A percentile compares a stretch with the other conserved stretches of the same genome.
These are phyloP conservation scores for Champsocephalus gunnari DNA, from an alignment of 2,797 vertebrate genomes.

Conservation along the genomic window DNA sequence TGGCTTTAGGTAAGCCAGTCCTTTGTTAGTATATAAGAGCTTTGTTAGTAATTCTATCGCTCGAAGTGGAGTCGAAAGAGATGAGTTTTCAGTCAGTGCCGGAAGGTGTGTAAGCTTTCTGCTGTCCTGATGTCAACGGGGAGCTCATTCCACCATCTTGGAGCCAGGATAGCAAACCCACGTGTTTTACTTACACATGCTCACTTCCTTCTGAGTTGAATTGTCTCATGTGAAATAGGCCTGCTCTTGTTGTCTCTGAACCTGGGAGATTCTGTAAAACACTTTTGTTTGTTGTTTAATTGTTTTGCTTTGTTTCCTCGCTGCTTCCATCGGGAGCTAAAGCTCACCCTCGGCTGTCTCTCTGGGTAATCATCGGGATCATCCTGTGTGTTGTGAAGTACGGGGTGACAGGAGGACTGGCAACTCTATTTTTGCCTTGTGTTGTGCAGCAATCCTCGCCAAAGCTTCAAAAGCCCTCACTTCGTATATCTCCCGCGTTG, in stretches of 20 bases:
- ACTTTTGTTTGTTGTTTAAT: background rate
- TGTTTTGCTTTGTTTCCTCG: too few species aligned
- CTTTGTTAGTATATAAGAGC: too few species aligned
- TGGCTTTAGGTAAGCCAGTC: too few species aligned
- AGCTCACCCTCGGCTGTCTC: slow-evolving; percentile 2
- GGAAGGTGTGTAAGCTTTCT: too few species aligned
- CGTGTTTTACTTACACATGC: too few species aligned
- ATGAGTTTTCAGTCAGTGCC: too few species aligned
- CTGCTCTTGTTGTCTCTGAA: too few species aligned
- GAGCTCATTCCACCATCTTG: too few species aligned
- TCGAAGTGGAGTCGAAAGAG: too few species aligned
- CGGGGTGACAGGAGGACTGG: slow-evolving; percentile 7
- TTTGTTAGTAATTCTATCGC: too few species aligned
- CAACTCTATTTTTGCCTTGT: slow-evolving; percentile 15
- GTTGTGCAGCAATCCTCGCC: slow-evolving; percentile 9
- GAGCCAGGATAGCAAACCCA: too few species aligned
- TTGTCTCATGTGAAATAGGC: background rate
- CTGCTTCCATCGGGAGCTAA: background rate
- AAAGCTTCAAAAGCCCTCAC: slow-evolving; percentile 22
- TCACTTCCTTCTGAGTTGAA: background rate
- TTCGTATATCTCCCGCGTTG: slow-evolving; percentile 9
- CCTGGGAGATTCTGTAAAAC: background rate
- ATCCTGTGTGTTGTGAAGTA: background rate
- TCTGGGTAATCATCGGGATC: slow-evolving; percentile 6
- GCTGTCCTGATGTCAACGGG: too few species aligned